phyloP scores from a whole-genome alignment of 2,888 invertebrate species.

The Cremastinae sp. region DNA sequence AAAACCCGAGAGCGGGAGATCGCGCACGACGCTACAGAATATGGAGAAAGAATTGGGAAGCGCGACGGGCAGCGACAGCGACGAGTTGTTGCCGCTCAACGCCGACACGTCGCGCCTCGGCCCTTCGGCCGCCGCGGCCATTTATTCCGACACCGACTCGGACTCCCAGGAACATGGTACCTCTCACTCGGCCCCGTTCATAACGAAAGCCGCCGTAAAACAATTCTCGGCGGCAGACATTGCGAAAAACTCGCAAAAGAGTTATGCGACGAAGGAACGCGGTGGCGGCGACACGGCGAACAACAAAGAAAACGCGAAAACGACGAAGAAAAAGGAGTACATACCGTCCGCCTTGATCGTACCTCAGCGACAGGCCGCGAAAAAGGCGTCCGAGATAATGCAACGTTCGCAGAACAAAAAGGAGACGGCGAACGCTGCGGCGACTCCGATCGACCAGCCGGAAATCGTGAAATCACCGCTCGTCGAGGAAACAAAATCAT shows the following conservation, averaged over 20 bases:
- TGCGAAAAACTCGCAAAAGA: constrained; percentile 92
- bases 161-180: constrained; percentile 84
- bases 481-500: constrained; percentile 62
- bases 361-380: constrained; percentile 94
- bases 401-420: constrained; percentile 84
- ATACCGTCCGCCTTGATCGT: constrained; percentile 91
- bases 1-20: constrained; percentile 75
- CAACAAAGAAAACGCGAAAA: constrained; percentile 81
- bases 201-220: constrained; percentile 93
- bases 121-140: constrained; percentile 85
- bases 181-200: constrained; percentile 83
- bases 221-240: constrained; percentile 88
- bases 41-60: constrained; percentile 89
- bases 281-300: constrained; percentile 69
- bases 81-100: constrained; percentile 87
- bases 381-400: constrained; percentile 94
- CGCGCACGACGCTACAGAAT: constrained; percentile 85
- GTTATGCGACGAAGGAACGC: constrained; percentile 83
- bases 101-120: constrained; percentile 70
- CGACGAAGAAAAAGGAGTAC: constrained; percentile 81
- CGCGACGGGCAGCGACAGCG: constrained; percentile 88
- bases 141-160: constrained; percentile 91
- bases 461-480: constrained; percentile 75
- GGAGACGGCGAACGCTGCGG: constrained; percentile 70
- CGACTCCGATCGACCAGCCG: constrained; percentile 67